A percentile compares a stretch with the other conserved stretches of the same genome.
Evolutionary conservation across 1,140 invertebrate genomes (phyloP).

Genomic region (Drosophila novamexicana): DNA sequence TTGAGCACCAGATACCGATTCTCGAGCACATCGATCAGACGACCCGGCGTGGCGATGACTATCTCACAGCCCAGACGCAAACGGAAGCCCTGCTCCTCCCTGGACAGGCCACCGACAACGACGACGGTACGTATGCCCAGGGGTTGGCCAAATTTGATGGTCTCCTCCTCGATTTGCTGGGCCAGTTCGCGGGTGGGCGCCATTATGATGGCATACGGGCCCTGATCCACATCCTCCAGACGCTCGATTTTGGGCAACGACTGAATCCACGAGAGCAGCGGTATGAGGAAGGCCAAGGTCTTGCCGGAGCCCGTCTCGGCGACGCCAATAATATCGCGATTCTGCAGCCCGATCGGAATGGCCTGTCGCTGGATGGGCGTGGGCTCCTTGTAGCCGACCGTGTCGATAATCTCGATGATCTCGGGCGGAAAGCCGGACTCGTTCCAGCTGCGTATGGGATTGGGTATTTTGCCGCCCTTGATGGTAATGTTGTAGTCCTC

Average conservation of each 20-base stretch:
- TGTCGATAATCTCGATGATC: slow-evolving; percentile 97
- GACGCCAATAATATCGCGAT: slow-evolving; percentile 99
- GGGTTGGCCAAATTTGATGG: slow-evolving; percentile 97
- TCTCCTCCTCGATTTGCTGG: slow-evolving; percentile 99
- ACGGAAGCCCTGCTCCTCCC: slow-evolving; percentile 99
- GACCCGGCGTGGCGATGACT: slow-evolving; percentile 99
- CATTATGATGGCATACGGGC: slow-evolving; percentile 99
- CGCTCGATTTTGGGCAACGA: slow-evolving; percentile 98
- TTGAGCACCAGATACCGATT: slow-evolving; percentile 98
- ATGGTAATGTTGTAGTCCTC: slow-evolving; percentile 99
- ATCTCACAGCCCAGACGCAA: slow-evolving; percentile 99
- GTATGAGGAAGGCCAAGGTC: slow-evolving; percentile 99
- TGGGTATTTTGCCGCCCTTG: slow-evolving; percentile 98
- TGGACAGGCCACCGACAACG: slow-evolving; percentile 98
- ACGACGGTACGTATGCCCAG: slow-evolving; percentile 98
- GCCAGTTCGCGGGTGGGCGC: slow-evolving; percentile 99
- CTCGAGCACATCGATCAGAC: slow-evolving; percentile 99
- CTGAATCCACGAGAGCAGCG: slow-evolving; percentile 98
- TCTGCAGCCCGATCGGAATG: slow-evolving; percentile 99
- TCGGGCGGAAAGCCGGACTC: slow-evolving; percentile 96
- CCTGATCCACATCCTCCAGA: slow-evolving; percentile 95
- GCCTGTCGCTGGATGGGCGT: slow-evolving; percentile 99
- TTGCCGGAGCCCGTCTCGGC: slow-evolving; percentile 99
- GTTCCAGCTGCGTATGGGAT: slow-evolving; percentile 97
- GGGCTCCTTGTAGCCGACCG: slow-evolving; percentile 98